Evolutionary conservation across 2,888 invertebrate species (phyloP), one percentile per base, ranked within the genome.

Genomic region (Sarcophaga variegata): DNA sequence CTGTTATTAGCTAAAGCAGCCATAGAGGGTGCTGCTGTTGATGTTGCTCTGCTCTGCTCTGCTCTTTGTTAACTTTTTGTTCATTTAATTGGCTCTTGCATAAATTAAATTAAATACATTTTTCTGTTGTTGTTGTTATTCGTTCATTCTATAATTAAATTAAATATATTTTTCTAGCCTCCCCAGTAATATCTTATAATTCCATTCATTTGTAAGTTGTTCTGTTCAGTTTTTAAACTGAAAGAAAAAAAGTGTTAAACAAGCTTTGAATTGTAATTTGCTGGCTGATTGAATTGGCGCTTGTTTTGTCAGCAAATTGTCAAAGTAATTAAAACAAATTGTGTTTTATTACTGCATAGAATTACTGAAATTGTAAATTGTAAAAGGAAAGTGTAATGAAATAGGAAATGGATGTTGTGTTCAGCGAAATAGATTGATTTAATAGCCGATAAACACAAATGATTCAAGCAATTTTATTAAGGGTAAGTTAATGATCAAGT

Each of bases 281-380:
- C 54, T 74, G 12, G 71, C 80, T 71, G 49, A 66, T 78, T 87
- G 66, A 87, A 83, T 87, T 87, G 86, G 81, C 86, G 86, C 86
- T 87, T 83, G 76, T 83, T 78, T 81, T 87, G 83, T 84, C 86
- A 87, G 81, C 83, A 67, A 84, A 83, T 83, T 87, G 83, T 84
- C 86, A 83, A 74, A 79, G 81, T 83, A 87, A 83, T 87, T 83
- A 86, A 83, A 45, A 77, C 83, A 77, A 83, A 78, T 81, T 74
- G 77, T 78, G 63, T 59, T 76, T 75, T 25, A 79, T 54, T 14
- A 54, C 54, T 14, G 5, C 54, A 59, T 71, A 59, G 37, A 45
- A 66, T 66, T 27, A 17, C 20, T 59, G n/a, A 37, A 77, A 83
- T 83, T 77, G 66, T 77, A 59, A 72, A 67, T 77, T 17, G 4